Percentiles rank a stretch among this genome's conserved stretches.
phyloP scores from a whole-genome alignment of 2,888 invertebrate genomes.

The Galeopsomyia nigrocyanea region DNA sequence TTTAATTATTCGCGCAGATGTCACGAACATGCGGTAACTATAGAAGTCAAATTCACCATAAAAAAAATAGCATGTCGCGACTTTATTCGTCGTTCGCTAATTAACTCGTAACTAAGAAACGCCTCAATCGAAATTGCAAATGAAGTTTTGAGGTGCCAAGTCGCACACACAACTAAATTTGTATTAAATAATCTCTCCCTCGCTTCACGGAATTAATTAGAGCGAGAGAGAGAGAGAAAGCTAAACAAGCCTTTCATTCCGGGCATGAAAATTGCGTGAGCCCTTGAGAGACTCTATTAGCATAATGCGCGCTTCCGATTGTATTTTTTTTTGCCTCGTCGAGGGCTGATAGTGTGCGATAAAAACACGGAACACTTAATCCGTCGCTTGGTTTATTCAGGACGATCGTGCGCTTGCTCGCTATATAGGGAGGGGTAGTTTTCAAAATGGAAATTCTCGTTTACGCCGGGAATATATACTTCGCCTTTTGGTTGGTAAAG shows the following conservation, averaged over 20 bases:
- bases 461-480: neutral
- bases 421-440: no score
- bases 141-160: no score
- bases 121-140: no score
- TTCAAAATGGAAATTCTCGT: conserved; percentile 22
- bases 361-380: neutral
- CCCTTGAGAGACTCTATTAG: conserved; percentile 2
- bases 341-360: neutral
- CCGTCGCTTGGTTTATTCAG: neutral
- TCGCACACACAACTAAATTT: no score
- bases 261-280: neutral
- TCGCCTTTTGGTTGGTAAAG: no score
- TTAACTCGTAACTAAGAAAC: no score
- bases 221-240: neutral
- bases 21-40: no score
- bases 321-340: neutral
- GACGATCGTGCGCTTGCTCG: conserved; percentile 11
- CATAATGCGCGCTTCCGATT: conserved; percentile 30
- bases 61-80: no score
- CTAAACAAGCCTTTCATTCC: conserved; percentile 6
- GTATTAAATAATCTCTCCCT: no score
- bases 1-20: no score
- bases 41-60: no score
- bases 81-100: no score
- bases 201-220: conserved; percentile 3